phyloP scores from a whole-genome alignment of 2,888 invertebrate genomes.

The Corythucha ciliata region DNA sequence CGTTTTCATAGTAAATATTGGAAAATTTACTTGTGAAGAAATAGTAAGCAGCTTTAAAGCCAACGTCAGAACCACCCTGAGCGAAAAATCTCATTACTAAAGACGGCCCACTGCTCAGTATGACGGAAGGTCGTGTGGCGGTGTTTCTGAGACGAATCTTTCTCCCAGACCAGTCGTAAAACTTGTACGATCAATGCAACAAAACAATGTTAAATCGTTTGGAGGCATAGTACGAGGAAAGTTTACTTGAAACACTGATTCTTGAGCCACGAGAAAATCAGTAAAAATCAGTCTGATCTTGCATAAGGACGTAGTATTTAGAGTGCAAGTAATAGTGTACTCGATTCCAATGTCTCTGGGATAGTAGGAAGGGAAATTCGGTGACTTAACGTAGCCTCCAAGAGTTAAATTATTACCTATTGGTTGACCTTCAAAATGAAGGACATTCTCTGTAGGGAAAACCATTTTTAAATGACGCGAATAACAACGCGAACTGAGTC shows the following conservation, averaged over 20 bases:
- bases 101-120: constrained; percentile 54
- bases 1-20: no score
- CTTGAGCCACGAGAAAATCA: constrained; percentile 56
- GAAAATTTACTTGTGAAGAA: constrained; percentile 44
- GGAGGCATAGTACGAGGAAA: no score
- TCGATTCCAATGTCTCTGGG: constrained; percentile 57
- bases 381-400: constrained; percentile 51
- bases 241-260: constrained; percentile 57
- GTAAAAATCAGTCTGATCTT: constrained; percentile 55
- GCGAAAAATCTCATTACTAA: constrained; percentile 57
- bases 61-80: constrained; percentile 56
- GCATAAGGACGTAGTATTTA: constrained; percentile 44
- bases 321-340: constrained; percentile 52
- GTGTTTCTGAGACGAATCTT: constrained; percentile 56
- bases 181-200: constrained; percentile 41
- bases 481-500: not conserved
- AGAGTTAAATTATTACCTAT: constrained; percentile 42
- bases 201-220: not conserved
- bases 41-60: constrained; percentile 54
- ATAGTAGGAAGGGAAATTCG: constrained; percentile 58
- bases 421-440: constrained; percentile 45
- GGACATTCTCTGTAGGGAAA: constrained; percentile 48
- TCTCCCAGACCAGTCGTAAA: constrained; percentile 59
- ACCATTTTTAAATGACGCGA: no score
- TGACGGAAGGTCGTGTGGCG: constrained; percentile 58